Evolutionary conservation across 2,888 invertebrate species (phyloP).

Genomic region (Cheilosia vernalis): DNA sequence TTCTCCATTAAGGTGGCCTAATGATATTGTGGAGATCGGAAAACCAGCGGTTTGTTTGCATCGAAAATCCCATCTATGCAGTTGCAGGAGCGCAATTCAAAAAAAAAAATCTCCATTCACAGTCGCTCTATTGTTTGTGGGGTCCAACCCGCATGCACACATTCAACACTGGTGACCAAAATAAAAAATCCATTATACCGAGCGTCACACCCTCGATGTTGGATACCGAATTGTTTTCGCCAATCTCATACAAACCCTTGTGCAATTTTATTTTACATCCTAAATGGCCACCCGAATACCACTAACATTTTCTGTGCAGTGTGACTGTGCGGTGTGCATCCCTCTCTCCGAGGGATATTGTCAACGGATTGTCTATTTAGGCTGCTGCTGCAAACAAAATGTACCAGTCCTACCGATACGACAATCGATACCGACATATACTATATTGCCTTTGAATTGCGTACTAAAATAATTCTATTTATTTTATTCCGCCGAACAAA

Average conservation of each 20-base stretch:
- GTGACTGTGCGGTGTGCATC: not conserved
- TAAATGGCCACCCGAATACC: conserved; percentile 67
- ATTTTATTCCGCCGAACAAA: conserved; percentile 55
- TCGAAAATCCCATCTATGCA: conserved; percentile 42
- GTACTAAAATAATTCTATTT: conserved; percentile 73
- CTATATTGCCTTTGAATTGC: conserved; percentile 73
- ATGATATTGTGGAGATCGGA: conserved; percentile 8
- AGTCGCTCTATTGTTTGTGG: not conserved
- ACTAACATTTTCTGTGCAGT: conserved; percentile 52
- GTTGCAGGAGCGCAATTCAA: not conserved
- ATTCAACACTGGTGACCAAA: conserved; percentile 50
- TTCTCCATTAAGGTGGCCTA: conserved; percentile 22
- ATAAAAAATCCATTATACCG: conserved; percentile 63
- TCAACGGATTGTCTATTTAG: conserved; percentile 40
- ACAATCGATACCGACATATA: conserved; percentile 69
- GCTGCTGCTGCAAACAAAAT: conserved; percentile 16
- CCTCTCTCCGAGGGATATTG: conserved; percentile 22
- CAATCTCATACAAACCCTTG: conserved; percentile 52
- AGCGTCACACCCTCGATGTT: conserved; percentile 49
- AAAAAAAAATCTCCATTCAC: conserved; percentile 1
- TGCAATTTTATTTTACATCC: conserved; percentile 69
- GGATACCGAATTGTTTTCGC: conserved; percentile 63
- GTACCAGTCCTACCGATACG: not conserved
- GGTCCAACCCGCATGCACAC: conserved; percentile 12
- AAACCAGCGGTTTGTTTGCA: conserved; percentile 35